Evolutionary conservation across 2,888 invertebrate genomes (phyloP).

Genomic region (Autographa pulchrina): DNA sequence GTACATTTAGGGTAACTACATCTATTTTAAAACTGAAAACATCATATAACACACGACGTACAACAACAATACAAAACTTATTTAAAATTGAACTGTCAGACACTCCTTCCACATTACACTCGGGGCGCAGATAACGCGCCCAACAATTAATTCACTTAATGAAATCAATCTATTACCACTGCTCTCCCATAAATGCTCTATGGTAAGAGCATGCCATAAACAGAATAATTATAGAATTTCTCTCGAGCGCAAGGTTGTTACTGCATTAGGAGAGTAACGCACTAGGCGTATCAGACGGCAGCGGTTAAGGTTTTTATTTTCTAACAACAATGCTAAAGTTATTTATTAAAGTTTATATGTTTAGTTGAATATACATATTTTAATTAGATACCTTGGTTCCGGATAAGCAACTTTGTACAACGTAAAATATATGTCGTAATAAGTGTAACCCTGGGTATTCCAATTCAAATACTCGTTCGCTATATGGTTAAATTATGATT

Average conservation of each 20-base stretch:
- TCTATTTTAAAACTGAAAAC: too few relatives aligned
- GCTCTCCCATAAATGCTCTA: slow-evolving; percentile 28
- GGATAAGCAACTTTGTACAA: too few relatives aligned
- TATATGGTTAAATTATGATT: too few relatives aligned
- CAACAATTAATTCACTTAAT: slow-evolving; percentile 37
- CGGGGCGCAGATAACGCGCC: not conserved
- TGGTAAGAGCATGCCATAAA: slow-evolving; percentile 54
- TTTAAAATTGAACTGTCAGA: not conserved
- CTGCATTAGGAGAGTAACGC: slow-evolving; percentile 25
- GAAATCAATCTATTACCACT: slow-evolving; percentile 25
- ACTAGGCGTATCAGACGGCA: slow-evolving; percentile 18
- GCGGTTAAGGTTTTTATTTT: not conserved
- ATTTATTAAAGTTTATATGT: too few relatives aligned
- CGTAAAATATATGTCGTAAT: too few relatives aligned
- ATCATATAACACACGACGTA: not conserved
- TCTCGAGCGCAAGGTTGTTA: slow-evolving; percentile 59
- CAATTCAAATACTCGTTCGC: too few relatives aligned
- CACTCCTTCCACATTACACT: not conserved
- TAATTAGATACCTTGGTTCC: too few relatives aligned
- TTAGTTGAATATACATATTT: too few relatives aligned
- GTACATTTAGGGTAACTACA: too few relatives aligned
- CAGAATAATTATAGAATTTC: slow-evolving; percentile 66
- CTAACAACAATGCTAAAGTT: too few relatives aligned
- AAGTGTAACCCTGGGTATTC: too few relatives aligned
- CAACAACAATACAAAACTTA: not conserved